Evolutionary conservation across 2,888 invertebrate species (phyloP), one percentile per base, ranked within the genome.

Genomic region (Cheilosia pagana): DNA sequence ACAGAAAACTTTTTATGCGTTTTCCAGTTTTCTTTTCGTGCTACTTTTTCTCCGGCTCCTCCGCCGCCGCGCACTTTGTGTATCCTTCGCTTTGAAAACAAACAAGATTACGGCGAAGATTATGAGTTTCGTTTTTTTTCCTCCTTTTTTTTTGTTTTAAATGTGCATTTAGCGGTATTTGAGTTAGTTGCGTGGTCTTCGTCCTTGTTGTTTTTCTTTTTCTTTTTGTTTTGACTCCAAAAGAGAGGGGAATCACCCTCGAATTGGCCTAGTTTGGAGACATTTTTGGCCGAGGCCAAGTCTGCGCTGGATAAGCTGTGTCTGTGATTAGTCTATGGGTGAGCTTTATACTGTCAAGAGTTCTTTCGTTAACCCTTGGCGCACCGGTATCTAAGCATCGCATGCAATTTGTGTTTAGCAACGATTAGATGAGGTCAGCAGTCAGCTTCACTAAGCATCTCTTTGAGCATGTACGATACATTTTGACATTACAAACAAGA

Each of bases 1-100:
- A 70, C 62, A 68, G 70, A 85, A 85, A 85, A 85, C 75, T 81
- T 85, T 85, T 85, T 85, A 76, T 81, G 85, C 85, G 85, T 85
- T 85, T 71, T 65, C 28, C 70, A 70, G 45, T 59, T 19, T 63
- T 52, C 57, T 65, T 43, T 25, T 31, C 50, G 48, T 53, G 35
- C 19, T 21, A 14, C 48, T 53, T 41, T 16, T 39, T 12, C 48
- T 48, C 23, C 65, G 39, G 39, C 67, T 25, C 60, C 43, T 25
- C n/a, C 7, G 7, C 16, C 31, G 35, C 35, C 12, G 35, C 12
- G 35, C 35, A 35, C 3, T 35, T 39, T 28, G 45, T 28, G 45
- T 45, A 53, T 78, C 57, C 57, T 43, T 77, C 57, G 71, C 41
- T 79, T 70, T 70, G 59, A 81, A 79, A 75, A 85, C 81, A 81